Evolutionary conservation across 2,888 invertebrate species (phyloP), one percentile per base, ranked within the genome.

Genomic region (Catotricha subobsoleta): DNA sequence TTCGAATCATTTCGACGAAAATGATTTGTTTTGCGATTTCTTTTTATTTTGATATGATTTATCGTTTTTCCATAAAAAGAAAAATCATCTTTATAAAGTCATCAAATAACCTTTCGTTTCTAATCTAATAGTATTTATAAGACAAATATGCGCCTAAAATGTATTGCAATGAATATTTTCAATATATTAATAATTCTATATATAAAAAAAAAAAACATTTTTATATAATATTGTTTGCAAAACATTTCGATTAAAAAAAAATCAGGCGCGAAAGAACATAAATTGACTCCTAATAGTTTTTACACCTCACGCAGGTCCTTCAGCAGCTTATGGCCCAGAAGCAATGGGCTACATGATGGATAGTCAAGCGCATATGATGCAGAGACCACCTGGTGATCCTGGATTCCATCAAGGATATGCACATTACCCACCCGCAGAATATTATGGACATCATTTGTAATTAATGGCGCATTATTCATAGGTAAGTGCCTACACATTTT

Each of bases 311-410:
- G 86, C 90, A 70, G 90, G 90, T 65, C 90, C 91, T 56, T 87
- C 87, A 68, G 88, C 87, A 56, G 83, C 83, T 50, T 94, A 94
- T 72, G 91, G 91, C 68, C 92, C 92, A 52, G 94, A 94, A 65
- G 88, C 86, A 57, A 88, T 88, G 77, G 88, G 91, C 66, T 90
- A 91, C 67, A 92, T 92, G 84, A 91, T 92, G 88, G 92, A 94
- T 69, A 86, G 87, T 55, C 87, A 88, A 69, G 74, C 76, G 58
- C 87, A 87, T 69, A 90, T 90, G 88, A 87, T 88, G 83, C 88
- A 88, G 72, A 80, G 88, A 72, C 84, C 88, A 59, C 87, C 88
- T 52, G 81, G 83, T 54, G 87, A 87, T 71, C 82, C 88, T 45
- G 79, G 82, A 69, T 88, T 87, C 76, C 87, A 87, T 72, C 86